These are phyloP conservation scores for Noctua fimbriata DNA, from an alignment of 2,888 invertebrate genomes.

Conservation along the genomic window DNA sequence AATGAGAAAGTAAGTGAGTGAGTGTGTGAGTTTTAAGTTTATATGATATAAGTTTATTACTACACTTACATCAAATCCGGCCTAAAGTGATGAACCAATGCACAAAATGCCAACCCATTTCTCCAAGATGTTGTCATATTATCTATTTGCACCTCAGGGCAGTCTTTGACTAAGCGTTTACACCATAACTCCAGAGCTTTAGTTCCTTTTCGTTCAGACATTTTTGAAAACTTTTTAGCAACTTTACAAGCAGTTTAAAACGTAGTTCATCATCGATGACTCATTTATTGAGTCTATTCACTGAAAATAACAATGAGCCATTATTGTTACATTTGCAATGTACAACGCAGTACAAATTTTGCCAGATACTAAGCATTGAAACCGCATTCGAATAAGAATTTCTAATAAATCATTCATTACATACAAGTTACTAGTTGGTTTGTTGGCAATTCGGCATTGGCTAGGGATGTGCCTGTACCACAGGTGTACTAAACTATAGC, in stretches of 20 bases:
- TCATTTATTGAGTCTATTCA: slow-evolving; percentile 63
- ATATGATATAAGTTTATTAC: neutral
- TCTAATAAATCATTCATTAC: slow-evolving; percentile 51
- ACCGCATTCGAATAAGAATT: slow-evolving; percentile 51
- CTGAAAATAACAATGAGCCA: slow-evolving; percentile 49
- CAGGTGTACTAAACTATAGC: neutral
- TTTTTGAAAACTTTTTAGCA: slow-evolving; percentile 77
- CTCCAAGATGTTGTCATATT: slow-evolving; percentile 99
- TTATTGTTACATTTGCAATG: slow-evolving; percentile 32
- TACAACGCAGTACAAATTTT: slow-evolving; percentile 32
- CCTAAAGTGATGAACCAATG: slow-evolving; percentile 98
- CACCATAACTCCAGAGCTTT: slow-evolving; percentile 98
- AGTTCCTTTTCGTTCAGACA: slow-evolving; percentile 96
- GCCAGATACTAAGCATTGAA: slow-evolving; percentile 33
- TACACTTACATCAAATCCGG: slow-evolving; percentile 98
- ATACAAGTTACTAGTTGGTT: slow-evolving; percentile 66
- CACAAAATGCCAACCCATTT: slow-evolving; percentile 98
- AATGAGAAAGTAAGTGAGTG: no score
- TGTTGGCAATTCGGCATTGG: slow-evolving; percentile 70
- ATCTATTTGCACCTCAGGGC: slow-evolving; percentile 96
- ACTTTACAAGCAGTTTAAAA: slow-evolving; percentile 58
- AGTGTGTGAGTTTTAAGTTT: neutral
- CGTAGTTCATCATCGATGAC: slow-evolving; percentile 65
- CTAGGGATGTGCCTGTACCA: slow-evolving; percentile 36
- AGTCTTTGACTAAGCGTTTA: slow-evolving; percentile 96